phyloP scores from a whole-genome alignment of 2,888 invertebrate genomes.

The Orchestes rusci region DNA sequence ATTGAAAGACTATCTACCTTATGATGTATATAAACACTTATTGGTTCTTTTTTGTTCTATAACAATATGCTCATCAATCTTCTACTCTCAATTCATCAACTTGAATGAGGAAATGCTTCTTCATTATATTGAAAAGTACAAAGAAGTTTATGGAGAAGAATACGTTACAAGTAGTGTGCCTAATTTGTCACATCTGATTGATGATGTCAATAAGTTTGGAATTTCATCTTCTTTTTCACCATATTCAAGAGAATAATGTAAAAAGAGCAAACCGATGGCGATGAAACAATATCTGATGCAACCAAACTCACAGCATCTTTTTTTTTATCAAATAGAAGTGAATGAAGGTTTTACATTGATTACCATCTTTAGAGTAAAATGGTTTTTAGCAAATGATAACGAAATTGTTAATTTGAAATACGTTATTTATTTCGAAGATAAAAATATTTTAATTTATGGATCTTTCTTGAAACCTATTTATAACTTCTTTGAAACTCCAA shows the following conservation, averaged over 20 bases:
- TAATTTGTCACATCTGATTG: constrained; percentile 34
- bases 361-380: constrained; percentile 19
- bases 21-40: constrained; percentile 4
- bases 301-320: background rate
- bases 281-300: constrained; percentile 2
- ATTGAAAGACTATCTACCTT: constrained; percentile 3
- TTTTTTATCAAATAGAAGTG: constrained; percentile 13
- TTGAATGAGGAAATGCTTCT: constrained; percentile 3
- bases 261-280: constrained; percentile 12
- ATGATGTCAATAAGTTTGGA: constrained; percentile 29
- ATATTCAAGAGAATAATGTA: constrained; percentile 10
- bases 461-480: constrained; percentile 12
- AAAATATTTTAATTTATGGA: constrained; percentile 15
- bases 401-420: constrained; percentile 23
- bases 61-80: constrained; percentile 11
- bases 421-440: constrained; percentile 16
- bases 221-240: constrained; percentile 2
- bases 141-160: constrained; percentile 27
- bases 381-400: constrained; percentile 27
- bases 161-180: constrained; percentile 24
- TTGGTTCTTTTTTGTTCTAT: constrained; percentile 19
- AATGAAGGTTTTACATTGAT: constrained; percentile 14
- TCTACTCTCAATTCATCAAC: constrained; percentile 3
- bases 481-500: constrained; percentile 21
- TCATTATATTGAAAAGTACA: constrained; percentile 6